Conservation (phyloP, 2,113 vertebrate genomes). For the Cynoglossus semilaevis region DNA sequence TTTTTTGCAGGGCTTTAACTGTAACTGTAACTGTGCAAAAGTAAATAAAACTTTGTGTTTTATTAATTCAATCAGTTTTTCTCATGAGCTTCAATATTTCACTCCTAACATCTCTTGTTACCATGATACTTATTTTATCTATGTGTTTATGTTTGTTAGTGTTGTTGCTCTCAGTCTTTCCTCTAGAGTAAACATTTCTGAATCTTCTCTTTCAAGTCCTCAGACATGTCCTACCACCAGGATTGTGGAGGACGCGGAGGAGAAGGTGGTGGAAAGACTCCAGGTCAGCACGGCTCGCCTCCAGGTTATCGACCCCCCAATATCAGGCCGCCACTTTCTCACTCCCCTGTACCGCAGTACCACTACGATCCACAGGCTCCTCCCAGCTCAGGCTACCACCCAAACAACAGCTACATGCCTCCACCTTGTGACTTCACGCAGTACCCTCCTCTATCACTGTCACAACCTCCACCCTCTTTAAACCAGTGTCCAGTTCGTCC, state of each 20-base stretch:
- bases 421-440: slow-evolving; percentile 85
- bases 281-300: slow-evolving; percentile 76
- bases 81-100: too few species aligned
- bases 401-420: slow-evolving; percentile 81
- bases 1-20: too few species aligned
- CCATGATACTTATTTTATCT: too few species aligned
- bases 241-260: slow-evolving; percentile 83
- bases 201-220: not conserved
- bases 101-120: too few species aligned
- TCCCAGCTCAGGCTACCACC: slow-evolving; percentile 77
- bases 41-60: too few species aligned
- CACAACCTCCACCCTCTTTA: slow-evolving; percentile 75
- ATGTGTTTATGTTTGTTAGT: too few species aligned
- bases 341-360: slow-evolving; percentile 80
- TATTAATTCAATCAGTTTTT: too few species aligned
- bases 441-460: slow-evolving; percentile 83
- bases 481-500: slow-evolving; percentile 83
- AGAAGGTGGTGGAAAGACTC: slow-evolving; percentile 79
- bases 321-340: slow-evolving; percentile 80
- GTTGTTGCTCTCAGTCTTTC: too few species aligned
- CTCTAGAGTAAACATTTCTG: too few species aligned
- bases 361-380: slow-evolving; percentile 83
- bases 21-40: too few species aligned
- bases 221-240: slow-evolving; percentile 89
- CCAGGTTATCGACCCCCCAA: slow-evolving; percentile 83